Evolutionary conservation across 2,888 invertebrate genomes (phyloP), one percentile per base, ranked within the genome.

Genomic region (Tinea trinotella): DNA sequence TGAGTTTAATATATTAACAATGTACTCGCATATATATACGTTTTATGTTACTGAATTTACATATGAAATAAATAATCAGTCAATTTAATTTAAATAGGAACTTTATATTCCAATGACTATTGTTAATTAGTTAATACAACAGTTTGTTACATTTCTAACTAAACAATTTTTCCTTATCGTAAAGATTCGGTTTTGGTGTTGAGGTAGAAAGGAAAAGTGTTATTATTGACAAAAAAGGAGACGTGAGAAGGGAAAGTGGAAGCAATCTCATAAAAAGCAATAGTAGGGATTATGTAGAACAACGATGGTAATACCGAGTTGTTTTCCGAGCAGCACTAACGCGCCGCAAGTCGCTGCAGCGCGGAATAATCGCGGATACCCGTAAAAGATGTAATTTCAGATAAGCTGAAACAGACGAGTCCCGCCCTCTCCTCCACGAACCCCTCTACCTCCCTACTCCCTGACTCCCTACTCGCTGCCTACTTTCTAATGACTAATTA

Each of bases 331-430:
- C 77, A 71, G 76, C 70, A 76, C 67, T 79, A 80, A 77, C 79
- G 81, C 76, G 79, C 81, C 77, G 73, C 82, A 79, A 79, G 80
- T 70, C 77, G 76, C 81, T 83, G 83, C 83, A 82, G 80, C 82
- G 81, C 82, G 79, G 84, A 83, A 85, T 84, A 83, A 85, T 85
- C 85, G 83, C 84, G 77, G 83, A 81, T 85, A 80, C 81, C 83
- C 85, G 84, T 85, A 85, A 85, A 84, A 85, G 85, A 85, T 85
- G 85, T 85, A 85, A 85, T 85, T 85, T 85, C 83, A 85, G 85
- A 85, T 85, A 84, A 84, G 81, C 84, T 83, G 83, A 84, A 85
- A 85, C 81, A 83, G 84, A 83, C 40, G 18, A 13, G 19, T 18
- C 48, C 40, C 62, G 57, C 65, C 62, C 19, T 57, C 57, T 56